Base-by-base conservation (phyloP, 2,113 vertebrate genomes). In the Tor tambroides region DNA sequence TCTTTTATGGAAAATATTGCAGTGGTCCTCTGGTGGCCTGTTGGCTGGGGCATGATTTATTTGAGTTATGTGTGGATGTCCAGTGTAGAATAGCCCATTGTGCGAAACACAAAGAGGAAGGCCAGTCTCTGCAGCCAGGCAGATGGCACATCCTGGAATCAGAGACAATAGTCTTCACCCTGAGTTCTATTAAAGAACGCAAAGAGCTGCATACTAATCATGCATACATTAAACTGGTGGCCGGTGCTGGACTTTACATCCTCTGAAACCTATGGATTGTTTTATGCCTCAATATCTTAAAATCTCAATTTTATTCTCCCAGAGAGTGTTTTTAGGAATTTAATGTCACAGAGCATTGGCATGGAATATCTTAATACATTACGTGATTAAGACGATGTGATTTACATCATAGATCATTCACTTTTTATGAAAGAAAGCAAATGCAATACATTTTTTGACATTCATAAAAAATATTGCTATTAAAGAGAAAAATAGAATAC, bases 211-310 rank as follows among this genome's bases (percentile, higher is more conserved):
- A 86, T 90, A 89, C 89, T 88, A 90, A 90, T 88, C 69, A 85
- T 49, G 85, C 86, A 76, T 87, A 88, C 94, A 94, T 94, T 95
- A 93, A 43, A 72, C 72, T 81, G 9, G 63, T 51, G 80, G 74
- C 83, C 83, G 26, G 78, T 83, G 61, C 51, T 78, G 84, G 89
- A 83, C 87, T 86, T 88, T 76, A 87, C 80, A 92, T 94, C 92
- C 91, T 94, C 92, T 93, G 93, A 94, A 94, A 95, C 86, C 67
- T 71, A 75, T 77, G 41, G 69, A 71, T 54, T 35, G 28, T 8
- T 65, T 59, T 46, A 21, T 30, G 28, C 10, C 67, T 59, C 32
- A 23, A 35, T n/a, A 69, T 46, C 38, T 49, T 69, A 30, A 41
- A 43, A 82, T 28, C 59, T 82, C 28, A 54, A 28, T 41, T 82